Evolutionary conservation across 2,888 invertebrate species (phyloP).

Genomic region (Pimpla rufipes): DNA sequence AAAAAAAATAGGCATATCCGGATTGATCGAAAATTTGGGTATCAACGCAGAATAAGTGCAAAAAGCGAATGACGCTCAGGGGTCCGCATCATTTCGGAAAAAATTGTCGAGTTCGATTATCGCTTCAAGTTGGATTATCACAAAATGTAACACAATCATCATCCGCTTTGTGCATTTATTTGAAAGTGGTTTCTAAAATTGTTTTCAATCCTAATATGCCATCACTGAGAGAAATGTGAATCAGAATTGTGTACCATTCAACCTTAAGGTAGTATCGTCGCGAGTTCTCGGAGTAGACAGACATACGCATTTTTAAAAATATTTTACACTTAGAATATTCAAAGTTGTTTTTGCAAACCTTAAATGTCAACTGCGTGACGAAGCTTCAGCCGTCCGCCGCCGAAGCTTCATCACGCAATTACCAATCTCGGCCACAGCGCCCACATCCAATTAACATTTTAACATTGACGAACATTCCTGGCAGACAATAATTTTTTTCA

Average conservation of each 20-base stretch:
- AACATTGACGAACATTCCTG: no score
- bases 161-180: background rate
- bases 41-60: background rate
- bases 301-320: background rate
- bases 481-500: no score
- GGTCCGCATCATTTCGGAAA: no score
- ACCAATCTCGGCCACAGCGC: no score
- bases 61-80: no score
- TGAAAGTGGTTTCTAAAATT: background rate
- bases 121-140: no score
- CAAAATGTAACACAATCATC: no score
- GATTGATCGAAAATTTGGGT: background rate
- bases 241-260: background rate
- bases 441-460: no score
- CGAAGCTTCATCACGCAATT: no score
- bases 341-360: background rate
- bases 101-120: background rate
- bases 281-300: constrained; percentile 3
- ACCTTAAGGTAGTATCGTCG: background rate
- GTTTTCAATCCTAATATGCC: background rate
- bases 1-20: background rate
- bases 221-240: background rate
- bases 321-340: background rate
- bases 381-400: no score
- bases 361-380: no score